These are phyloP conservation scores for Musca domestica DNA, from an alignment of 1,140 invertebrate genomes.

Conservation along the genomic window DNA sequence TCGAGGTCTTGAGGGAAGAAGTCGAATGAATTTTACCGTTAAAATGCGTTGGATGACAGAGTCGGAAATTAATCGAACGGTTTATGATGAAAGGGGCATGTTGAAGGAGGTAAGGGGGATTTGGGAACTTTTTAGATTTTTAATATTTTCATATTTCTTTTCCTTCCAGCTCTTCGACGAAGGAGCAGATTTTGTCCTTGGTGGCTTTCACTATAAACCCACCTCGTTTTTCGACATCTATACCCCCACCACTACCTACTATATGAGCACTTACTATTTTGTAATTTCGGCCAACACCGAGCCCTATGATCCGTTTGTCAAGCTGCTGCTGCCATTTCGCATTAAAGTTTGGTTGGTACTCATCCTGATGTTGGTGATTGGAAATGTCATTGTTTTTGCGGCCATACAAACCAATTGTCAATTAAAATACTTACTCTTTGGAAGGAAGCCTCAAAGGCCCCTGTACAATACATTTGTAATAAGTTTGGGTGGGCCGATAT, in stretches of 20 bases:
- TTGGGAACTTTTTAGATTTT: too few species aligned
- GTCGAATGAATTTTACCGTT: conserved; percentile 42
- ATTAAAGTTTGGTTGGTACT: conserved; percentile 34
- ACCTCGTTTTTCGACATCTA: conserved; percentile 31
- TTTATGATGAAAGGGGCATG: conserved; percentile 28
- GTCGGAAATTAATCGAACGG: conserved; percentile 30
- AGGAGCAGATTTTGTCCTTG: conserved; percentile 40
- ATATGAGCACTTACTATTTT: conserved; percentile 40
- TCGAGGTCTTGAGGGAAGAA: conserved; percentile 39
- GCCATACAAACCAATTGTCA: background rate
- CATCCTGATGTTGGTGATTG: conserved; percentile 27
- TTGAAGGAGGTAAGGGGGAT: conserved; percentile 37
- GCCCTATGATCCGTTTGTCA: conserved; percentile 44
- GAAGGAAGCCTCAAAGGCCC: conserved; percentile 22
- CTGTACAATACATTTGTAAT: conserved; percentile 40
- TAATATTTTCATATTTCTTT: too few species aligned
- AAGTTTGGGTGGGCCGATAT: conserved; percentile 30
- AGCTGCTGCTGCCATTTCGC: conserved; percentile 41
- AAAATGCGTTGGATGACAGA: conserved; percentile 38
- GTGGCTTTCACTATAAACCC: conserved; percentile 44
- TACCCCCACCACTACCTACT: conserved; percentile 43
- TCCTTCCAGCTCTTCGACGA: conserved; percentile 34
- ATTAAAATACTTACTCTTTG: conserved; percentile 1
- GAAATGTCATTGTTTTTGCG: conserved; percentile 4
- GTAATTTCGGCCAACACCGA: conserved; percentile 42